These are phyloP conservation scores for Platycheirus rosarum DNA, from an alignment of 2,888 invertebrate genomes.

Conservation along the genomic window DNA sequence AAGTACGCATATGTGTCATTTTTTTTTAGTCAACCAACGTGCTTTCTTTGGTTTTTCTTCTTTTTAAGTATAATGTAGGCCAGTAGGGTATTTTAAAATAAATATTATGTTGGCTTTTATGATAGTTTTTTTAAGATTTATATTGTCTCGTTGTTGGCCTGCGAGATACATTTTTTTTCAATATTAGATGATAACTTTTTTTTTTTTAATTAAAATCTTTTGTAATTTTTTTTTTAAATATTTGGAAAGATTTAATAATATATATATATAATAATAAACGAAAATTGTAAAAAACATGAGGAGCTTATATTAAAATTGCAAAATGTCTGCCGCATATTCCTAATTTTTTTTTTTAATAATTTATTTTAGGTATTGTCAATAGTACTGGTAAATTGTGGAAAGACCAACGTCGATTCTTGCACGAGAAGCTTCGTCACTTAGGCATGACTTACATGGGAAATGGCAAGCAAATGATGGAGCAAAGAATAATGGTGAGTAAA, in stretches of 20 bases:
- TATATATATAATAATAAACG: too few relatives aligned
- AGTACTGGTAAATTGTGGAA: constrained; percentile 95
- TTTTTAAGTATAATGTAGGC: neutral
- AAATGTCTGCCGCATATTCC: too few relatives aligned
- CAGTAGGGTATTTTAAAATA: constrained; percentile 11
- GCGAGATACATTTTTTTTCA: too few relatives aligned
- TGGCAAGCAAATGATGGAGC: constrained; percentile 92
- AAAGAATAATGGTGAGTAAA: constrained; percentile 91
- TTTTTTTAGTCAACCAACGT: neutral
- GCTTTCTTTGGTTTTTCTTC: neutral
- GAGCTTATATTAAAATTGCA: too few relatives aligned
- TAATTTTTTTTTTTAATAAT: neutral
- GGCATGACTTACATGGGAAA: constrained; percentile 94
- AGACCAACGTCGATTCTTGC: constrained; percentile 93
- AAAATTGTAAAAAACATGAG: too few relatives aligned
- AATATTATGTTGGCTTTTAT: too few relatives aligned
- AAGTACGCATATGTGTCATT: neutral
- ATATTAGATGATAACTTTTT: too few relatives aligned
- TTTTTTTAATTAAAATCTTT: neutral
- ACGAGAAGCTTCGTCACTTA: constrained; percentile 91
- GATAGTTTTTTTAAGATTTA: too few relatives aligned
- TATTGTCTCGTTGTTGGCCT: too few relatives aligned
- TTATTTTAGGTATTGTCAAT: constrained; percentile 89
- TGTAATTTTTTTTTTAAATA: constrained; percentile 11
- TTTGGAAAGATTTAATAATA: too few relatives aligned